Base-by-base conservation (phyloP, 2,797 vertebrate species). In the Caiman crocodilus region DNA sequence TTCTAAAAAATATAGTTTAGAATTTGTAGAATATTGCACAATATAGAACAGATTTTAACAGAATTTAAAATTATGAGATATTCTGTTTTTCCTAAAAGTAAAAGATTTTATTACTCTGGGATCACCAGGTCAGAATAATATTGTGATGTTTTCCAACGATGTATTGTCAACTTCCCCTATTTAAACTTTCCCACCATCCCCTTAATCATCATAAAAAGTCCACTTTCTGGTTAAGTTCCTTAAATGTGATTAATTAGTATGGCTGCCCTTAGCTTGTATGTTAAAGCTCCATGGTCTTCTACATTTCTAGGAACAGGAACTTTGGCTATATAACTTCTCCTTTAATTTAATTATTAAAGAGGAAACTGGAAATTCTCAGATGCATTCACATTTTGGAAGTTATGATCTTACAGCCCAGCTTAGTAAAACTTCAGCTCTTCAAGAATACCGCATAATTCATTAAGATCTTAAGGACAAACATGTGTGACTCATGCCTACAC, bases 381-480 rank as follows among this genome's bases (percentile, higher is more conserved):
- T 67, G 16, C 21, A 59, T 7, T 59, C 58, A 59, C 58, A 17
- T 59, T 79, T 25, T 28, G 59, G 59, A 83, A 71, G 79, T 84
- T 25, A 30, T 32, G 77, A 42, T 69, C 74, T 94, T 91, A 93
- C 73, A 92, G 57, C 78, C 85, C 75, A 82, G 82, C 75, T 90
- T 71, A 76, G 75, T 75, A 83, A 79, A 79, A 32, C 61, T 92
- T 83, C 84, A 88, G 93, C 67, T 25, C 67, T 90, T 59, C 26
- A 84, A 56, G 79, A 80, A 91, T 94, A 92, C 28, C 80, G 8
- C 30, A 23, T 21, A 69, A 14, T 9, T 32, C 32, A 13, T 13
- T 6, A 69, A 69, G 65, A 32, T 69, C 5, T 69, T 32, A 35
- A 69, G 6, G 42, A 10, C 42, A 50, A 50, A 50, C 42, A 50